Evolutionary conservation across 2,888 invertebrate genomes (phyloP), one percentile per base, ranked within the genome.

Genomic region (Scaptomyza caliginosa): DNA sequence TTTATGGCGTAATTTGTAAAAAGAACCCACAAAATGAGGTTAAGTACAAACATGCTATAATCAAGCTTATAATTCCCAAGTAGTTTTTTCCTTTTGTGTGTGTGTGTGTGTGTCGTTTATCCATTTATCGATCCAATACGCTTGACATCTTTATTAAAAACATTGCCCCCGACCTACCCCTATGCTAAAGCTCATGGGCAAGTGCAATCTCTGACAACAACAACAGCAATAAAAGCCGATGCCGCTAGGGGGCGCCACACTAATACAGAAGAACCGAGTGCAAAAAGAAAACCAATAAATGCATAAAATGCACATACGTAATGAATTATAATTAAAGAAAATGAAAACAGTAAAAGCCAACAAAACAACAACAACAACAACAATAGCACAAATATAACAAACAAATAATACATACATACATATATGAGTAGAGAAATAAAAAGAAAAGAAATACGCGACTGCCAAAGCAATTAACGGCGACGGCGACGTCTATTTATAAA

Each of bases 281-380:
- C 1, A 23, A 34, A 19, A 10, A 51, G 43, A 52, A 52, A 54
- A 56, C 10, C 60, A 74, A 77, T 67, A 80, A 81, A 73, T n/a
- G n/a, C n/a, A n/a, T 63, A 38, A 67, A 78, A 56, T 77, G 75
- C 63, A 56, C 67, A 82, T 68, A 79, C 84, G 83, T 82, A 79
- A 86, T 81, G 65, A 67, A 75, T 79, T 74, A 82, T 74, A 78
- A 82, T 78, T 81, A 71, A 82, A 81, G 69, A 75, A 74, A 79
- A 75, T 39, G 54, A 67, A 82, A 74, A 64, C 39, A 42, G 48
- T 46, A 52, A 45, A 43, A 51, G n/a, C 23, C 42, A 32, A 45
- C 19, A 32, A 30, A 17, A 36, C 17, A 19, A 51, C 43, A 19
- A 38, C 16, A 6, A 43, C 30, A 19, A 45, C 43, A 30, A 52